These are phyloP conservation scores for Melanotaenia parkinsoni DNA, from an alignment of 2,797 vertebrate species.

Conservation along the genomic window DNA sequence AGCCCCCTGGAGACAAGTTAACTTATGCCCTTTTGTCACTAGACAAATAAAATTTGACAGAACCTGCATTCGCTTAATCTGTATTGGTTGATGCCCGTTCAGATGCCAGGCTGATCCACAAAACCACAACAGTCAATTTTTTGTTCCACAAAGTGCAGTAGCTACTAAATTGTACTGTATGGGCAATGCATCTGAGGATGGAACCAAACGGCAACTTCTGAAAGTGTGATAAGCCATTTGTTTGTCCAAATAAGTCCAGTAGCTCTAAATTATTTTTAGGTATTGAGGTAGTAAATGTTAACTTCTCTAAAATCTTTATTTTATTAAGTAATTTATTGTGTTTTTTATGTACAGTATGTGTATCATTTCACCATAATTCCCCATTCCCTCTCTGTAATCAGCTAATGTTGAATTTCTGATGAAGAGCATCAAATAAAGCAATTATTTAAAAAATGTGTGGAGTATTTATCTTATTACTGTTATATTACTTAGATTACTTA, in stretches of 20 bases:
- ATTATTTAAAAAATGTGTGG: constrained; percentile 69
- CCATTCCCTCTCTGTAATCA: constrained; percentile 77
- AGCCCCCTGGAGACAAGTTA: constrained; percentile 54
- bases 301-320: constrained; percentile 79
- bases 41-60: constrained; percentile 51
- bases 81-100: constrained; percentile 47
- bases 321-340: constrained; percentile 78
- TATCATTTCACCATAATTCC: constrained; percentile 75
- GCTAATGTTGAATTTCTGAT: constrained; percentile 79
- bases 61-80: constrained; percentile 57
- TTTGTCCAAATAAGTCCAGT: constrained; percentile 75
- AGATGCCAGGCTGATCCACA: constrained; percentile 41
- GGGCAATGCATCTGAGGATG: constrained; percentile 63
- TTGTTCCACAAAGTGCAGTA: constrained; percentile 40
- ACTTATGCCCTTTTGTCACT: constrained; percentile 55
- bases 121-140: constrained; percentile 46
- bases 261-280: constrained; percentile 77
- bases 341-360: constrained; percentile 81
- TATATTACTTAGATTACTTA: neutral
- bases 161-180: constrained; percentile 71
- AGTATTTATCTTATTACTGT: neutral
- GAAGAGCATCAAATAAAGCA: constrained; percentile 79
- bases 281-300: constrained; percentile 77
- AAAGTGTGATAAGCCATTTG: constrained; percentile 74
- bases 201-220: constrained; percentile 76